phyloP scores from a whole-genome alignment of 2,113 vertebrate genomes.

The Xenus cinereus region DNA sequence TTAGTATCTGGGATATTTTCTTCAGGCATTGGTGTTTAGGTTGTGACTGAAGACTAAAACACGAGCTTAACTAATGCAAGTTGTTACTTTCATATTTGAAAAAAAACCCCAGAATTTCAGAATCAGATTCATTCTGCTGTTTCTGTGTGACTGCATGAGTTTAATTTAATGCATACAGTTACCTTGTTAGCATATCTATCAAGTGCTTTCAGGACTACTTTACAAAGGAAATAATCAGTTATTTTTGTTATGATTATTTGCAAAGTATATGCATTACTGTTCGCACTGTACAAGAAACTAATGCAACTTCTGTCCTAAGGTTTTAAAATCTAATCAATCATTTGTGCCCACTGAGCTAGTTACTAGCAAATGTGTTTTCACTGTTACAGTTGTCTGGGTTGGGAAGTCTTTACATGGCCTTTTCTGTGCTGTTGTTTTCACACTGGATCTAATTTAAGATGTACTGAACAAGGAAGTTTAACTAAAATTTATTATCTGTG shows the following conservation, averaged over 20 bases:
- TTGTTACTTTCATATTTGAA: background rate
- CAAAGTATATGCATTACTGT: background rate
- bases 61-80: background rate
- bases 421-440: background rate
- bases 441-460: background rate
- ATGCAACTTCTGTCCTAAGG: background rate
- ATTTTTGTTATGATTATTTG: background rate
- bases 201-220: background rate
- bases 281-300: background rate
- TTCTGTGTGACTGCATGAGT: background rate
- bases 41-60: background rate
- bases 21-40: background rate
- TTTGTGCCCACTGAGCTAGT: background rate
- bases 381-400: background rate
- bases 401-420: background rate
- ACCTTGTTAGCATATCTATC: background rate
- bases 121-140: background rate
- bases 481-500: background rate
- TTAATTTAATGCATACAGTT: background rate
- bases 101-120: background rate
- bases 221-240: background rate
- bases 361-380: background rate
- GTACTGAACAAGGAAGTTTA: background rate
- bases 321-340: background rate
- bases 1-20: background rate